A percentile compares a stretch with the other conserved stretches of the same genome.
Conservation (phyloP, 2,113 vertebrate genomes). For the Aphelocoma coerulescens region DNA sequence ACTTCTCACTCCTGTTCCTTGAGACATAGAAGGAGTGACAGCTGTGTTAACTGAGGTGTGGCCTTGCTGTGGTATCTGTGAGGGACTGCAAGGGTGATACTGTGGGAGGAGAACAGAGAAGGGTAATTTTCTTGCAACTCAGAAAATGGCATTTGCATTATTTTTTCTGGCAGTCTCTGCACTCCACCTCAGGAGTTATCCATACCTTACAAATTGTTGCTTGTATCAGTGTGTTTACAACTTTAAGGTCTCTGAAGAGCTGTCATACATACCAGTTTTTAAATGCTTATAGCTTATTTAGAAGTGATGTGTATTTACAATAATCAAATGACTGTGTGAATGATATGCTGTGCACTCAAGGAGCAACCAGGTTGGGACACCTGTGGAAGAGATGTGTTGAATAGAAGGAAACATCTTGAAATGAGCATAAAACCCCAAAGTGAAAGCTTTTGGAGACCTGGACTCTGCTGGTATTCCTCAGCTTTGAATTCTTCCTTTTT, state of each 20-base stretch:
- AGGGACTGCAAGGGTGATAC: not conserved
- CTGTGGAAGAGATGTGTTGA: accelerated
- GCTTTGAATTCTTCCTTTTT: not conserved
- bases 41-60: not conserved
- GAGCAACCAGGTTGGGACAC: not conserved
- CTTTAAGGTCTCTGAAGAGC: not conserved
- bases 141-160: not conserved
- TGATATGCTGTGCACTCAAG: accelerated
- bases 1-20: not conserved
- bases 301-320: not conserved
- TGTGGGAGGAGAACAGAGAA: not conserved
- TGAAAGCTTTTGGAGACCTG: not conserved
- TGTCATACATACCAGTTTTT: not conserved
- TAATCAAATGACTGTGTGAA: not conserved
- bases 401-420: not conserved
- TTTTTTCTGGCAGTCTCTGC: not conserved
- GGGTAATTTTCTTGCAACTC: not conserved
- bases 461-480: not conserved
- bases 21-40: not conserved
- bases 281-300: not conserved
- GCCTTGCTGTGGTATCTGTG: not conserved
- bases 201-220: not conserved
- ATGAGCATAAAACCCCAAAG: not conserved
- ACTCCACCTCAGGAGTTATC: not conserved
- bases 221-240: not conserved